These are phyloP conservation scores for Poecile atricapillus DNA, from an alignment of 2,113 vertebrate species.

Conservation along the genomic window DNA sequence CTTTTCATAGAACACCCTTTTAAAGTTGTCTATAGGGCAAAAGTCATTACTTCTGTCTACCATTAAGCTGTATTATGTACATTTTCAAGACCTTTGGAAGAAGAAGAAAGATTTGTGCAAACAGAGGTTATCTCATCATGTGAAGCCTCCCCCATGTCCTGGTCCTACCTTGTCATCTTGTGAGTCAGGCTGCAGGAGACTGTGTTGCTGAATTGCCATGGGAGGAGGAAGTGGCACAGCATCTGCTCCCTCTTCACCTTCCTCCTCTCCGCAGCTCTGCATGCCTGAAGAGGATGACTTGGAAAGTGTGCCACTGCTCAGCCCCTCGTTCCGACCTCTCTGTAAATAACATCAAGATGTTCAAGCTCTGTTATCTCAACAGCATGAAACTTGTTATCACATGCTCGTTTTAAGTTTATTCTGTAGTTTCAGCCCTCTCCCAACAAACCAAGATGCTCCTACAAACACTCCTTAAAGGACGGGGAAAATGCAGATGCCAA, in stretches of 20 bases:
- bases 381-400: background rate
- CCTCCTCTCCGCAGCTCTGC: conserved; percentile 99
- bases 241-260: conserved; percentile 93
- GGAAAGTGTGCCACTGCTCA: conserved; percentile 95
- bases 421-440: background rate
- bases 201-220: conserved; percentile 99
- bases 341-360: conserved; percentile 58
- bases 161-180: conserved; percentile 96
- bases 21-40: background rate
- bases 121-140: background rate
- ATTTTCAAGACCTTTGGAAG: background rate
- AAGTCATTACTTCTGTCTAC: background rate
- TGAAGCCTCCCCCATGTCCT: background rate
- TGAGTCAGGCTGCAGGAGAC: conserved; percentile 92
- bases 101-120: background rate
- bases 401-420: background rate
- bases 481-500: background rate
- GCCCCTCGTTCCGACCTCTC: conserved; percentile 93
- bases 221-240: conserved; percentile 92
- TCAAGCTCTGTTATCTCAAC: background rate
- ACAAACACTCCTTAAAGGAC: background rate
- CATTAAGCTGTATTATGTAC: background rate
- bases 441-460: background rate
- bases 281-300: conserved; percentile 98
- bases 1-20: background rate